Evolutionary conservation across 2,113 vertebrate species (phyloP), one percentile per base, ranked within the genome.

Genomic region (Clupea harengus): DNA sequence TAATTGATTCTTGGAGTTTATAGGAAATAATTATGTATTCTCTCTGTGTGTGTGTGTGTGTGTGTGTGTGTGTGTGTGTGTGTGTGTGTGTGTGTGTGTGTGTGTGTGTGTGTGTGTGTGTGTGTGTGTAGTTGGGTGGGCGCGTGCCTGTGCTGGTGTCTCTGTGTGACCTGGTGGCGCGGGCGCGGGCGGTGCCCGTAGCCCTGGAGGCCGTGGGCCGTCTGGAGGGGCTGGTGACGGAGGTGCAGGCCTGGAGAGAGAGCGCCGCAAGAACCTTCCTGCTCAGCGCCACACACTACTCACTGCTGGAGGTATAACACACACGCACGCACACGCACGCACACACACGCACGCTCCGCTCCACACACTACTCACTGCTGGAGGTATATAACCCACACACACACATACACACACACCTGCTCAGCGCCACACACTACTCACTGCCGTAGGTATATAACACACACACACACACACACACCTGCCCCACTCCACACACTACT

Each of bases 161-260:
- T 0, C 95, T 99, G 0, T 92, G 93, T 6, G 97, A 99, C 86
- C 95, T 99, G 15, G 96, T 99, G 44, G 92, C 94, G 0, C 94
- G 96, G 82, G 97, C 97, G 1, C 96, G 96, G 0, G 92, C 93
- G 45, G 96, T 99, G 91, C 98, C 98, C 0, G 97, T 98, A 44
- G 95, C 95, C 60, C 95, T 99, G 60, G 96, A 96, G 15, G 92
- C 97, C 5, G 92, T 99, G 85, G 93, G 95, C 5, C 95, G 97
- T 81, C 93, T 99, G 91, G 97, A 99, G 89, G 93, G 94, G 11
- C 92, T 99, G 57, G 93, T 99, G 81, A 88, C 94, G 0, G 98
- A 99, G 17, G 95, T 99, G 67, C 96, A 97, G 83, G 93, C 94
- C 0, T 99, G 98, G 98, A 98, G 97, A 90, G 96, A 99, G 85